Evolutionary conservation across 2,797 vertebrate species (phyloP).

Genomic region (Betta splendens): DNA sequence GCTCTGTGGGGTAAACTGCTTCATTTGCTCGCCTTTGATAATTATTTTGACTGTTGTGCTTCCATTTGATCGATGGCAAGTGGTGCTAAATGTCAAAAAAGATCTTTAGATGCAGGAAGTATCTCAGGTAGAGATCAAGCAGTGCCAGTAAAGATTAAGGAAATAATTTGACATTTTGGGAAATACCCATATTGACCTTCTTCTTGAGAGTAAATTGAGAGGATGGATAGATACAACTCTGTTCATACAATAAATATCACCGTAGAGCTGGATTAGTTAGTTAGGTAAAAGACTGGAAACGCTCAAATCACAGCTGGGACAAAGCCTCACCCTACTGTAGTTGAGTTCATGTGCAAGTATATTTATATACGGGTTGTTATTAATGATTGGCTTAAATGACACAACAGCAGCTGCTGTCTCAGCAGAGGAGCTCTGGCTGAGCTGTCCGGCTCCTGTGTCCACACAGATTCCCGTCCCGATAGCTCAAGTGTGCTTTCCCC

Average conservation of each 20-base stretch:
- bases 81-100: neutral
- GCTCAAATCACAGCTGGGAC: too few species aligned
- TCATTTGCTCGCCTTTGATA: constrained; percentile 20
- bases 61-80: neutral
- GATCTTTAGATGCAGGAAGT: constrained; percentile 1
- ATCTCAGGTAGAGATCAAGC: constrained; percentile 1
- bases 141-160: neutral
- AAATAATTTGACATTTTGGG: neutral
- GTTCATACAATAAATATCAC: neutral
- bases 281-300: neutral
- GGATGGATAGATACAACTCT: neutral
- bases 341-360: too few species aligned
- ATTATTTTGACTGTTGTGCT: constrained; percentile 1
- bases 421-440: constrained; percentile 39
- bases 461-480: constrained; percentile 23
- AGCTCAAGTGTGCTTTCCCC: constrained; percentile 25
- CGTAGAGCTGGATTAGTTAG: neutral
- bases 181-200: neutral
- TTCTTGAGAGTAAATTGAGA: neutral
- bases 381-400: constrained; percentile 46
- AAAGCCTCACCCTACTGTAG: too few species aligned
- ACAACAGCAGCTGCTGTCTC: constrained; percentile 43
- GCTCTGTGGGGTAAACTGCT: constrained; percentile 24
- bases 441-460: constrained; percentile 24
- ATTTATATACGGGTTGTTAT: constrained; percentile 14